phyloP scores from a whole-genome alignment of 2,113 vertebrate genomes.

The Heterotilapia buettikoferi region DNA sequence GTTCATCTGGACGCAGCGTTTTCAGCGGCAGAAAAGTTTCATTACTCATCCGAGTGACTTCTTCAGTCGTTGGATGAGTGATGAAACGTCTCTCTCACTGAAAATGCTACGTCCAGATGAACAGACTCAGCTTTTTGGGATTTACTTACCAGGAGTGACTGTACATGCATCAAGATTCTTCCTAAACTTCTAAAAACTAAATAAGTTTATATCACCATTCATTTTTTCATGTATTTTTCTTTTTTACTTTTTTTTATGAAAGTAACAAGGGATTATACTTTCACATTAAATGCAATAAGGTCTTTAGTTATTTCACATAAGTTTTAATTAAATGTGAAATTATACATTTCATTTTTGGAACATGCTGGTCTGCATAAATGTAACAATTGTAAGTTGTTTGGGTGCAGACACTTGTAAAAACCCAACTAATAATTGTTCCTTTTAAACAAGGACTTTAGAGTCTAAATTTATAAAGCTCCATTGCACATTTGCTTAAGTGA shows the following conservation, averaged over 20 bases:
- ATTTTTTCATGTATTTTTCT: neutral
- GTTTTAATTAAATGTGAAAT: neutral
- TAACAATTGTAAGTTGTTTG: neutral
- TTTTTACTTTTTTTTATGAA: neutral
- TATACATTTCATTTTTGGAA: neutral
- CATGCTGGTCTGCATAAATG: neutral
- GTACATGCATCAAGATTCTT: neutral
- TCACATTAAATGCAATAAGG: neutral
- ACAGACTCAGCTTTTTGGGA: neutral
- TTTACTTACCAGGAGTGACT: neutral
- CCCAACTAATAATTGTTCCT: neutral
- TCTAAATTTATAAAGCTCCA: neutral
- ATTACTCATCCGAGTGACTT: neutral
- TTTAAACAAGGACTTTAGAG: neutral
- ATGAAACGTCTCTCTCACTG: neutral
- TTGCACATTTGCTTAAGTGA: neutral
- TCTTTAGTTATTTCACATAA: neutral
- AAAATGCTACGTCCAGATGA: neutral
- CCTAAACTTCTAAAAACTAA: neutral
- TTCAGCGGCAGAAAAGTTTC: neutral
- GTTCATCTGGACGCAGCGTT: neutral
- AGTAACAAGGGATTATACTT: neutral
- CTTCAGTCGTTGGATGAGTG: neutral
- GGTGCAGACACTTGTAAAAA: neutral
- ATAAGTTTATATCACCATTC: neutral